These are phyloP conservation scores for Vandiemenella viatica DNA, from an alignment of 2,888 invertebrate genomes.

Conservation along the genomic window DNA sequence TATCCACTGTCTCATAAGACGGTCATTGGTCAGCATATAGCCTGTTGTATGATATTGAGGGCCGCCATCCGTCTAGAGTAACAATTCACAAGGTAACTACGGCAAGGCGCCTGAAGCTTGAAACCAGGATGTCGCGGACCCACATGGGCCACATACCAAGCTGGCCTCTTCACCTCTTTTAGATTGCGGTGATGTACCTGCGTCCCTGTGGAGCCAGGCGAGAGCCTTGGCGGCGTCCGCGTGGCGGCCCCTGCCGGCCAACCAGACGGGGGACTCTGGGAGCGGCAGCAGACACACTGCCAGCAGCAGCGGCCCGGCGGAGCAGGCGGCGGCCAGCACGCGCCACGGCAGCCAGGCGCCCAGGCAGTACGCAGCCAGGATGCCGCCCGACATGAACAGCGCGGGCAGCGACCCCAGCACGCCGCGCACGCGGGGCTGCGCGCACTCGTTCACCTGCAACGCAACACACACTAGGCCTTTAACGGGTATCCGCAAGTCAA, in stretches of 20 bases:
- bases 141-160: too few relatives aligned
- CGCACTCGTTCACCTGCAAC: constrained; percentile 42
- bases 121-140: too few relatives aligned
- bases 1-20: too few relatives aligned
- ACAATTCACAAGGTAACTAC: too few relatives aligned
- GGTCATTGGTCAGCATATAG: too few relatives aligned
- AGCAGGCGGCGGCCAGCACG: constrained; percentile 38
- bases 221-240: constrained; percentile 33
- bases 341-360: constrained; percentile 44
- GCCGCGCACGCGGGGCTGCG: constrained; percentile 46
- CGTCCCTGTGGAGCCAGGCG: constrained; percentile 34
- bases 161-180: too few relatives aligned
- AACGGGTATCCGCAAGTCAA: too few relatives aligned
- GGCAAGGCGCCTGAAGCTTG: too few relatives aligned
- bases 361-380: constrained; percentile 40
- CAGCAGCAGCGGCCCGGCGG: constrained; percentile 31
- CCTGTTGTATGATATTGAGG: too few relatives aligned
- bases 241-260: constrained; percentile 32
- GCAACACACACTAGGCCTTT: neutral
- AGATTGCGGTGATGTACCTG: neutral
- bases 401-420: constrained; percentile 47
- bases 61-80: too few relatives aligned
- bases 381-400: constrained; percentile 47
- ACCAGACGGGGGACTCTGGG: constrained; percentile 50
- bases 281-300: constrained; percentile 37